These are phyloP conservation scores for Anthonomus grandis DNA, from an alignment of 1,140 invertebrate genomes.

Conservation along the genomic window DNA sequence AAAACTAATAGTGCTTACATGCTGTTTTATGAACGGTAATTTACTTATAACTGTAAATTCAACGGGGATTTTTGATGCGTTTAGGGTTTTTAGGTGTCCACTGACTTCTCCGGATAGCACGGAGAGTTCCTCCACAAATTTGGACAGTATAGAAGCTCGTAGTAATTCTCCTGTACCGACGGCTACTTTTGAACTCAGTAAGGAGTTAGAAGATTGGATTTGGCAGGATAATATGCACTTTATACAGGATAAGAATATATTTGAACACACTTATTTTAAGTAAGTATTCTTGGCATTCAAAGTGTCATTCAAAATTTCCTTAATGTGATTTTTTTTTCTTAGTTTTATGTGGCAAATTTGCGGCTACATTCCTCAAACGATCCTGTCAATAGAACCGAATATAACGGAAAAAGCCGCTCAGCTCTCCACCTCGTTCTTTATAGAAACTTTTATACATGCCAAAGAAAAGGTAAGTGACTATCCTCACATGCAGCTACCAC, in stretches of 20 bases:
- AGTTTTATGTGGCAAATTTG: constrained; percentile 97
- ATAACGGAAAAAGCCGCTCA: constrained; percentile 83
- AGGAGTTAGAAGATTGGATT: constrained; percentile 85
- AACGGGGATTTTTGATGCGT: too few relatives aligned
- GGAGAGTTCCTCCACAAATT: constrained; percentile 45
- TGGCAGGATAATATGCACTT: constrained; percentile 96
- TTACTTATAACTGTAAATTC: neutral
- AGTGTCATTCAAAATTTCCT: neutral
- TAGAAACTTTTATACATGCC: constrained; percentile 94
- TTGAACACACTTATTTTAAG: constrained; percentile 93
- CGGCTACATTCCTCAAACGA: constrained; percentile 85
- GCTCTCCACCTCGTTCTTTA: constrained; percentile 89
- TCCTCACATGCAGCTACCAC: too few relatives aligned
- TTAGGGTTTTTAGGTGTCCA: constrained; percentile 17
- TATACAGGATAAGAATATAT: constrained; percentile 91
- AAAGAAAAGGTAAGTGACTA: constrained; percentile 85
- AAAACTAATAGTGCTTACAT: constrained; percentile 98
- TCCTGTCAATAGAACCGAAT: constrained; percentile 72
- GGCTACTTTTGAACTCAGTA: constrained; percentile 61
- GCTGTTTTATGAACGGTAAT: constrained; percentile 89
- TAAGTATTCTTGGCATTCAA: constrained; percentile 49
- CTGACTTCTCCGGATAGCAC: constrained; percentile 14
- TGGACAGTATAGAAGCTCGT: constrained; percentile 43
- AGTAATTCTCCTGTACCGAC: constrained; percentile 23
- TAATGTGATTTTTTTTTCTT: constrained; percentile 30